Evolutionary conservation across 2,113 vertebrate species (phyloP).

Genomic region (Bostrychus sinensis): DNA sequence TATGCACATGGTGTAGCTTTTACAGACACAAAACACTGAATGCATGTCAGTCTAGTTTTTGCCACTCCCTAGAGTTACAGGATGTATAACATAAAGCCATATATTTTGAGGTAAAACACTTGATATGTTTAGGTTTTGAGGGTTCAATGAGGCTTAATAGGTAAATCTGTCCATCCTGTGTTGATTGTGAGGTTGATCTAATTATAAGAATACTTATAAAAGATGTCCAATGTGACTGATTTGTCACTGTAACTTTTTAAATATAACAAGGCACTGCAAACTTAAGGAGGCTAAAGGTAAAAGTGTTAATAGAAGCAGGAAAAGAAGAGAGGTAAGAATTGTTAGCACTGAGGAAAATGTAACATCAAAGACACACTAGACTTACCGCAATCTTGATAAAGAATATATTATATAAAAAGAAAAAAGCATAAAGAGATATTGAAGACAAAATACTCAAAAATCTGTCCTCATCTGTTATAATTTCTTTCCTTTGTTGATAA

Average conservation of each 20-base stretch:
- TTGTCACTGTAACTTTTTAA: no score
- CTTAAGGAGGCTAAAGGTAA: slow-evolving; percentile 44
- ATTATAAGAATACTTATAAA: no score
- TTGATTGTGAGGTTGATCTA: background rate
- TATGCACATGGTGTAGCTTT: slow-evolving; percentile 10
- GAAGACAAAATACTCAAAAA: slow-evolving; percentile 50
- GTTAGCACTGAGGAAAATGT: slow-evolving; percentile 63
- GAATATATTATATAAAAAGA: slow-evolving; percentile 80
- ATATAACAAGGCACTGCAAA: slow-evolving; percentile 66
- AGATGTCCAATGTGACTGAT: no score
- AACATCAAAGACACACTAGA: slow-evolving; percentile 72
- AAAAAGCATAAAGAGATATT: slow-evolving; percentile 90
- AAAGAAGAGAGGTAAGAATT: slow-evolving; percentile 57
- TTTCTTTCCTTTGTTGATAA: background rate
- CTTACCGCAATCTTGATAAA: slow-evolving; percentile 98
- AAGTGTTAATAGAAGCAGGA: slow-evolving; percentile 63
- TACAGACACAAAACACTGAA: slow-evolving; percentile 5
- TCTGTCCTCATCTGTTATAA: slow-evolving; percentile 1
- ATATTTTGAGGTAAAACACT: background rate
- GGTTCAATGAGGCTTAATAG: slow-evolving; percentile 44
- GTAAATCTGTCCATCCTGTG: no score
- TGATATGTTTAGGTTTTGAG: background rate
- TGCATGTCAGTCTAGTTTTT: background rate
- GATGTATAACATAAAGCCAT: background rate
- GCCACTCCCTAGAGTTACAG: slow-evolving; percentile 27